These are phyloP conservation scores for Eptatretus atami DNA, from an alignment of 2,797 vertebrate species.

Conservation along the genomic window DNA sequence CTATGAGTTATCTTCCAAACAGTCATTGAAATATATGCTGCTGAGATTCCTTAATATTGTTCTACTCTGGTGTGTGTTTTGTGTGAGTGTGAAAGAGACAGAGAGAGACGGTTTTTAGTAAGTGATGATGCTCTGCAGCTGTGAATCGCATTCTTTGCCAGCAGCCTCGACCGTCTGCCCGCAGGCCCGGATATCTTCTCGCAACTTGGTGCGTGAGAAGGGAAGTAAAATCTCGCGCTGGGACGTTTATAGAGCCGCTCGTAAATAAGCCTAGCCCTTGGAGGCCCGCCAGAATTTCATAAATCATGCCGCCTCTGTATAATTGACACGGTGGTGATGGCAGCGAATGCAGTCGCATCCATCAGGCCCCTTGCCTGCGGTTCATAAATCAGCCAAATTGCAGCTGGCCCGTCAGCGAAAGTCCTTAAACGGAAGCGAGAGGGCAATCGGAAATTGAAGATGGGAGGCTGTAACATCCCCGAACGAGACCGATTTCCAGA, in stretches of 20 bases:
- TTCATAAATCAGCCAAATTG: slow-evolving; percentile 4
- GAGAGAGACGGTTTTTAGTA: too few species aligned
- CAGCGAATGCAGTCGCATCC: slow-evolving; percentile 2
- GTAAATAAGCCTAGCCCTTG: slow-evolving; percentile 5
- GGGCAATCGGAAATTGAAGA: not conserved
- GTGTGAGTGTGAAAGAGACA: not conserved
- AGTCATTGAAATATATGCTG: too few species aligned
- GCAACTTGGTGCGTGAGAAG: slow-evolving; percentile 2
- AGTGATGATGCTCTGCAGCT: too few species aligned
- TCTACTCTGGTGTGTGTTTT: not conserved
- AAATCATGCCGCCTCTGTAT: not conserved
- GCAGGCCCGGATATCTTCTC: not conserved
- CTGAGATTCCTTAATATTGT: too few species aligned
- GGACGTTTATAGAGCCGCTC: slow-evolving; percentile 5
- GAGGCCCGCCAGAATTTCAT: slow-evolving; percentile 3
- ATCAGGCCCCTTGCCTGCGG: slow-evolving; percentile 2
- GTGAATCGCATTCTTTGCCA: too few species aligned
- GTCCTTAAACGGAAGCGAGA: slow-evolving; percentile 5
- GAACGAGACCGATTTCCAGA: not conserved
- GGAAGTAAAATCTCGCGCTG: not conserved
- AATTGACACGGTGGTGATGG: slow-evolving; percentile 4
- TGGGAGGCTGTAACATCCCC: not conserved
- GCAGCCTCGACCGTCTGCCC: too few species aligned
- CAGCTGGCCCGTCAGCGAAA: slow-evolving; percentile 2
- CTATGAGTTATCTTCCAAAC: too few species aligned